A percentile compares a stretch with the other conserved stretches of the same genome.
These are phyloP conservation scores for Lasioglossum leucozonium DNA, from an alignment of 2,888 invertebrate genomes.

Conservation along the genomic window DNA sequence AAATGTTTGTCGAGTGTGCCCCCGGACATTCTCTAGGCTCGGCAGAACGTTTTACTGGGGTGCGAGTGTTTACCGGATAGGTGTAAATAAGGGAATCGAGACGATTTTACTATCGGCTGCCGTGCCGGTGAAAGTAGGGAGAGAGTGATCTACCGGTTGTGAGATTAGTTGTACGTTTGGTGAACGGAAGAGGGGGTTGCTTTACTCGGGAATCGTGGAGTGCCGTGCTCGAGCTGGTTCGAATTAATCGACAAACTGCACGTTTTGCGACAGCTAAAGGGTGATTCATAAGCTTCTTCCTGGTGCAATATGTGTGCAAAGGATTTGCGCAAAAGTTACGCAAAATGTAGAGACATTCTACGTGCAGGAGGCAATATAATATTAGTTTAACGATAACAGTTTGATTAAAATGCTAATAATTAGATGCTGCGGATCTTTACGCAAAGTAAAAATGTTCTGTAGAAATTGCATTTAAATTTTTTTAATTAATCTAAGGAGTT, in stretches of 20 bases:
- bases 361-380: too few relatives aligned
- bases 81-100: not conserved
- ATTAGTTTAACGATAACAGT: too few relatives aligned
- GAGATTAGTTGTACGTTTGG: constrained; percentile 22
- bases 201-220: not conserved
- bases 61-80: not conserved
- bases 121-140: not conserved
- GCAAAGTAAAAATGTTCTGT: too few relatives aligned
- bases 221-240: constrained; percentile 33
- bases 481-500: too few relatives aligned
- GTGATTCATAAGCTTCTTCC: too few relatives aligned
- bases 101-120: not conserved
- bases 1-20: constrained; percentile 14
- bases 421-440: too few relatives aligned
- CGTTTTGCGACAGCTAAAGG: too few relatives aligned
- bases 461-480: too few relatives aligned
- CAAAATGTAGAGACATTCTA: too few relatives aligned
- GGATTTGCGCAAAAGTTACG: too few relatives aligned
- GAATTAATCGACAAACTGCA: too few relatives aligned
- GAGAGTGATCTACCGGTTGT: not conserved
- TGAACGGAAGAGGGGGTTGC: constrained; percentile 1
- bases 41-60: not conserved
- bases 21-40: not conserved
- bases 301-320: not conserved
- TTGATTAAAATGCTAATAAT: too few relatives aligned